phyloP scores from a whole-genome alignment of 2,888 invertebrate genomes.

The Octonoba sinensis region DNA sequence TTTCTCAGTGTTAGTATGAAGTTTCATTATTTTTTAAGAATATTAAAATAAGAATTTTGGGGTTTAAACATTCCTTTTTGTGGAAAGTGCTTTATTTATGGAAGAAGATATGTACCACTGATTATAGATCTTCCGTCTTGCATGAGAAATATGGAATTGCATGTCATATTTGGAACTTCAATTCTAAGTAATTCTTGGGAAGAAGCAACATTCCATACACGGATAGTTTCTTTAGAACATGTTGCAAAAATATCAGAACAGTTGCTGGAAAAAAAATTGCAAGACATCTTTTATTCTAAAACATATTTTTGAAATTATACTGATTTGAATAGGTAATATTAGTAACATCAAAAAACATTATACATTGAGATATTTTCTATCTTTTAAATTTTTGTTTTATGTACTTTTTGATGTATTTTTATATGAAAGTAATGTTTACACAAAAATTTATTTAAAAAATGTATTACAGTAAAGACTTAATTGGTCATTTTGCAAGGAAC shows the following conservation, averaged over 20 bases:
- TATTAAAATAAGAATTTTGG: too few species aligned
- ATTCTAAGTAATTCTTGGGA: slow-evolving; percentile 86
- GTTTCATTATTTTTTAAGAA: too few species aligned
- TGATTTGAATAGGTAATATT: not conserved
- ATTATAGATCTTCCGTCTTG: slow-evolving; percentile 85
- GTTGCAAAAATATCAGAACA: slow-evolving; percentile 90
- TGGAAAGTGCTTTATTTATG: too few species aligned
- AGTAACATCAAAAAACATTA: not conserved
- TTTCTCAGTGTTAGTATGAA: too few species aligned
- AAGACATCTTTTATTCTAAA: too few species aligned
- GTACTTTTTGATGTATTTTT: not conserved
- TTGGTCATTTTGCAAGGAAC: too few species aligned
- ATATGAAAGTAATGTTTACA: too few species aligned
- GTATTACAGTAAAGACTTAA: too few species aligned
- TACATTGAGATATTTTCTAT: not conserved
- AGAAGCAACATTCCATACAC: slow-evolving; percentile 85
- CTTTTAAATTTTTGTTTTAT: not conserved
- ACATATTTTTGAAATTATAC: not conserved
- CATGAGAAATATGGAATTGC: slow-evolving; percentile 83
- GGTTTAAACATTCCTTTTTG: too few species aligned
- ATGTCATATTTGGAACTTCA: slow-evolving; percentile 87
- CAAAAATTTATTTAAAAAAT: too few species aligned
- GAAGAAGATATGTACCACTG: slow-evolving; percentile 77
- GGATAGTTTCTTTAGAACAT: slow-evolving; percentile 84
- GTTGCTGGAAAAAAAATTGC: slow-evolving; percentile 76